Conservation (phyloP, 2,113 vertebrate species). For the Alces alces region DNA sequence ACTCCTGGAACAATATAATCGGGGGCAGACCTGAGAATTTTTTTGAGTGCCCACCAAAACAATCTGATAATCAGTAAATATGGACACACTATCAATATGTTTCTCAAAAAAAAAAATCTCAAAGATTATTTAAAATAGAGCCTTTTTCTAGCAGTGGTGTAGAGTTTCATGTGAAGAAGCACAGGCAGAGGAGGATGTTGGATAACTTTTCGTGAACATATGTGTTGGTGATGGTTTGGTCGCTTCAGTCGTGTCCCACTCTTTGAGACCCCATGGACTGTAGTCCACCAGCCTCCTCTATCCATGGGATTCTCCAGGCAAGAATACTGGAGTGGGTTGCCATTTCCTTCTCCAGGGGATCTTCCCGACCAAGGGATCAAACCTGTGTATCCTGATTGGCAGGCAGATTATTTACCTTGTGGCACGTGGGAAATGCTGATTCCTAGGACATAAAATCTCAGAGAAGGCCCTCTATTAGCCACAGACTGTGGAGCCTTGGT, state of each 20-base stretch:
- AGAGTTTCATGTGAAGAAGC: not conserved
- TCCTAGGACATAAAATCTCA: not conserved
- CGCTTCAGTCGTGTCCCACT: not conserved
- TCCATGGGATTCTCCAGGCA: not conserved
- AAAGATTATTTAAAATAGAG: not conserved
- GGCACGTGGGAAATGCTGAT: not conserved
- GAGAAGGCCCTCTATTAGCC: not conserved
- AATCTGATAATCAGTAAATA: not conserved
- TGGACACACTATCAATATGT: not conserved
- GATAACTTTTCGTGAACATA: not conserved
- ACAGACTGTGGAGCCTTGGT: not conserved
- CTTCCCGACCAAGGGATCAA: fast-evolving
- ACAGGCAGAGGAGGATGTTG: not conserved
- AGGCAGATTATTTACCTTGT: not conserved
- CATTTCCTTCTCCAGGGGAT: not conserved
- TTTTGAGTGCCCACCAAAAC: not conserved
- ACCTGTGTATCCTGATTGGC: not conserved
- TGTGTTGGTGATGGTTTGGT: not conserved
- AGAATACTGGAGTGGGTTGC: not conserved
- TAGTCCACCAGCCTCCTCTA: not conserved
- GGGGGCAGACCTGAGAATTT: not conserved
- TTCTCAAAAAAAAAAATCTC: not conserved
- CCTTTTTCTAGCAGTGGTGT: not conserved
- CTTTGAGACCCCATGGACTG: not conserved
- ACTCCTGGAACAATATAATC: not conserved